Evolutionary conservation across 2,888 invertebrate genomes (phyloP).

Genomic region (Norana najaformis): DNA sequence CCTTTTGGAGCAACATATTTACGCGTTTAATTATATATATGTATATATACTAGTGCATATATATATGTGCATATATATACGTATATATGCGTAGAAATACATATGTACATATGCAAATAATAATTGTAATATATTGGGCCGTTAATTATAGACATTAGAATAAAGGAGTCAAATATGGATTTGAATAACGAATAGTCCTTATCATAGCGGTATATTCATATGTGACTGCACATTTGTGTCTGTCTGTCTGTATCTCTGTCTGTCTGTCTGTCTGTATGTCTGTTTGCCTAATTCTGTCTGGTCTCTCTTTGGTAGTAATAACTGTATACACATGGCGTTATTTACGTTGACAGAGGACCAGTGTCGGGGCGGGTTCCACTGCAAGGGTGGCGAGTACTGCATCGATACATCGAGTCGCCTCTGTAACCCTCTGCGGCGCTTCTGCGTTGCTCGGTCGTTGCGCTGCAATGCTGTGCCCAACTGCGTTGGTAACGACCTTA

Average conservation of each 20-base stretch:
- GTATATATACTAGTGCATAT: not conserved
- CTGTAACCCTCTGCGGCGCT: conserved; percentile 48
- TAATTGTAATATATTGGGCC: too few relatives aligned
- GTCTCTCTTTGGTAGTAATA: not conserved
- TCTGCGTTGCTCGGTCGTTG: conserved; percentile 74
- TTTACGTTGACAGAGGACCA: not conserved
- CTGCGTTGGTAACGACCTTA: conserved; percentile 67
- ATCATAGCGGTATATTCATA: too few relatives aligned
- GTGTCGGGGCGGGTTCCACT: conserved; percentile 51
- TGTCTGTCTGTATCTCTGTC: too few relatives aligned
- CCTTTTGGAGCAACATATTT: not conserved
- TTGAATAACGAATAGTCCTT: too few relatives aligned
- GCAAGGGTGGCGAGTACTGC: conserved; percentile 49
- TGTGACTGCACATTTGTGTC: too few relatives aligned
- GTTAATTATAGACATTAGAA: too few relatives aligned
- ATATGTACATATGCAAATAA: too few relatives aligned
- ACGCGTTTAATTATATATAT: too few relatives aligned
- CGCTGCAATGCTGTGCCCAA: conserved; percentile 76
- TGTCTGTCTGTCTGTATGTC: too few relatives aligned
- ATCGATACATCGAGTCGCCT: conserved; percentile 43
- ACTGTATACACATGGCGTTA: not conserved
- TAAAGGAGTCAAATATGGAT: too few relatives aligned
- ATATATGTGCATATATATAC: too few relatives aligned
- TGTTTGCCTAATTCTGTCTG: not conserved
- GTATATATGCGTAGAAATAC: too few relatives aligned